Evolutionary conservation across 37 sponge, comb jelly and placozoan genomes (phyloP).

Genomic region (Theonella swinhoei): DNA sequence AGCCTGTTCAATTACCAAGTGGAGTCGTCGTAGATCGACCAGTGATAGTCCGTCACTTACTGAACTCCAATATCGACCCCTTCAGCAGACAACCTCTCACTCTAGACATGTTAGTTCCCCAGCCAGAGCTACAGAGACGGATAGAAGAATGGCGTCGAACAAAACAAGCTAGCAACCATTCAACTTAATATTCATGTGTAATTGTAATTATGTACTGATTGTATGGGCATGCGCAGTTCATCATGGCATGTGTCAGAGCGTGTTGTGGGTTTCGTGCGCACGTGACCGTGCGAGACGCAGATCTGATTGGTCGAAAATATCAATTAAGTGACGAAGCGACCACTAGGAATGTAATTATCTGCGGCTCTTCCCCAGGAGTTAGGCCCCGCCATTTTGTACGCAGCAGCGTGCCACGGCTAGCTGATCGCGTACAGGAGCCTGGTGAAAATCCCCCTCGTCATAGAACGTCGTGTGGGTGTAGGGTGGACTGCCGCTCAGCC

Average conservation of each 20-base stretch:
- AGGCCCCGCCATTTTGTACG: constrained; percentile 1
- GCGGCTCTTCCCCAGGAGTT: constrained; percentile 27
- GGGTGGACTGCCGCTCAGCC: not conserved
- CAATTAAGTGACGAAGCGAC: not conserved
- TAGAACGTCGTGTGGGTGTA: not conserved
- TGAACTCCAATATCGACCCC: constrained; percentile 90
- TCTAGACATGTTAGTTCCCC: constrained; percentile 84
- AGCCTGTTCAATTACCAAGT: constrained; percentile 94
- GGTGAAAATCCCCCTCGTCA: not conserved
- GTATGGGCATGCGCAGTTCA: not conserved
- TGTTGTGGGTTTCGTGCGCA: not conserved
- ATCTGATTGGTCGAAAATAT: not conserved
- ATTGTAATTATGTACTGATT: no score
- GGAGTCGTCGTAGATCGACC: constrained; percentile 90
- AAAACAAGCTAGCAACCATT: not conserved
- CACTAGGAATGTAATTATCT: not conserved
- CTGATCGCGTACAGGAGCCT: not conserved
- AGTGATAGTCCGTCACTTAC: constrained; percentile 89
- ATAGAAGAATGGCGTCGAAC: constrained; percentile 60
- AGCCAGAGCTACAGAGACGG: constrained; percentile 35
- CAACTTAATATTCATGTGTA: not conserved
- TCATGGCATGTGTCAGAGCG: not conserved
- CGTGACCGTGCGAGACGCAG: not conserved
- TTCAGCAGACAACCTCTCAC: constrained; percentile 93
- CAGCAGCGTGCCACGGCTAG: not conserved